Base-by-base conservation (phyloP, 2,113 vertebrate species). In the Brevimyrus niger region DNA sequence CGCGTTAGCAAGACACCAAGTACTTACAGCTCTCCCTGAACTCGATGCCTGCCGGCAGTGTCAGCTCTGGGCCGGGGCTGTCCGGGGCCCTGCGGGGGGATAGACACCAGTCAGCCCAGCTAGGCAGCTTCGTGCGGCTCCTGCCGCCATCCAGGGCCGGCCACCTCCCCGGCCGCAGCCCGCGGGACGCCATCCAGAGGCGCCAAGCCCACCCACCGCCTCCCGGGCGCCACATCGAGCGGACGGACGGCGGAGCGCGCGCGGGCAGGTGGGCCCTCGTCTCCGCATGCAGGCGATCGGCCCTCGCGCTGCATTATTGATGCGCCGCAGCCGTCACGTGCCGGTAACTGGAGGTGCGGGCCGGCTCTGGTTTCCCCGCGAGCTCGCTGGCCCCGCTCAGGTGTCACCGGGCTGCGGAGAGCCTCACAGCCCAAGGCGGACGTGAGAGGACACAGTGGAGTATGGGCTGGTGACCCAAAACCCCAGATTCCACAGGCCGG, bases 11-110 rank as follows among this genome's bases (percentile, higher is more conserved):
- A 46, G 10, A 83, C 38, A 19, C 0, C 27, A 27, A 53, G 47
- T 92, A 98, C 98, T 98, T 91, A 99, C 98, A 97, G 90, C 97
- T 98, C 93, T 99, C 98, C 95, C 98, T 96, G 96, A 99, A 99
- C 94, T 99, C 98, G 88, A 99, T 97, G 95, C 97, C 96, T 88
- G 98, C 98, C 83, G 98, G 98, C 90, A 99, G 93, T 31, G 95
- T 96, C 92, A 97, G 89, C 90, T 99, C 98, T 0, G 96, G 97
- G 53, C 96, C 96, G 35, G 95, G 93, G 21, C 92, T 83, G 61
- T 99, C 98, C 94, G 97, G 98, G 91, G 96, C 89, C 95, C 98
- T 99, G 94, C 17, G 90, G 89, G 90, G 92, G 93, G 82, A 94
- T 1, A 17, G 89, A 0, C 88, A 89, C 87, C 90, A 86, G 0